These are phyloP conservation scores for Ferdinandea cuprea DNA, from an alignment of 2,888 invertebrate species.

Conservation along the genomic window DNA sequence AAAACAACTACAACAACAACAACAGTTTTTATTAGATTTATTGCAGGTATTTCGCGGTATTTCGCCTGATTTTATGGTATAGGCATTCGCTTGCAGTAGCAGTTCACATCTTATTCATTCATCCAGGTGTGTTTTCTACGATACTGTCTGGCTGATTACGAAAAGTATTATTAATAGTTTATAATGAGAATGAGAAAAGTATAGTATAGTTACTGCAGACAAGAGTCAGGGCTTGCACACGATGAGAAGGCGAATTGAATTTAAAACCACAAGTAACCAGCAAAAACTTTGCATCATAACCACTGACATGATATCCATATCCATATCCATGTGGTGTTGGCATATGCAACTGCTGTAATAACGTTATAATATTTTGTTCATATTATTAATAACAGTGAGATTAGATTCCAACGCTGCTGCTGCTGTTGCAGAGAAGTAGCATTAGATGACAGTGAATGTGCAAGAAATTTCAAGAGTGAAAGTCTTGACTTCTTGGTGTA, in stretches of 20 bases:
- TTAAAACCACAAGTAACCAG: slow-evolving; percentile 30
- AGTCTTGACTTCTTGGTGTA: neutral
- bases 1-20: slow-evolving; percentile 10
- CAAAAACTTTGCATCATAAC: slow-evolving; percentile 48
- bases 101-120: slow-evolving; percentile 60
- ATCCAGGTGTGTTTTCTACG: slow-evolving; percentile 53
- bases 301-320: slow-evolving; percentile 39
- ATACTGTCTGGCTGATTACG: slow-evolving; percentile 51
- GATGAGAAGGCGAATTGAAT: slow-evolving; percentile 45
- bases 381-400: slow-evolving; percentile 50
- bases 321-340: slow-evolving; percentile 43
- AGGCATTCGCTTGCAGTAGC: slow-evolving; percentile 20
- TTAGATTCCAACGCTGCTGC: slow-evolving; percentile 37
- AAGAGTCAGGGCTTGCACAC: slow-evolving; percentile 30
- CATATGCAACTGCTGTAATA: slow-evolving; percentile 23
- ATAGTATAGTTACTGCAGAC: slow-evolving; percentile 7
- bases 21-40: slow-evolving; percentile 47
- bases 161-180: slow-evolving; percentile 53
- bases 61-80: slow-evolving; percentile 35
- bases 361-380: slow-evolving; percentile 43
- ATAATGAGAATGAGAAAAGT: slow-evolving; percentile 55
- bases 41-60: slow-evolving; percentile 21
- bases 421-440: slow-evolving; percentile 1
- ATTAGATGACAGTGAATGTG: slow-evolving; percentile 8
- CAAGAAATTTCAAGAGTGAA: slow-evolving; percentile 35